Evolutionary conservation across 1,140 invertebrate genomes (phyloP), one percentile per base, ranked within the genome.

Genomic region (Vanessa atalanta): DNA sequence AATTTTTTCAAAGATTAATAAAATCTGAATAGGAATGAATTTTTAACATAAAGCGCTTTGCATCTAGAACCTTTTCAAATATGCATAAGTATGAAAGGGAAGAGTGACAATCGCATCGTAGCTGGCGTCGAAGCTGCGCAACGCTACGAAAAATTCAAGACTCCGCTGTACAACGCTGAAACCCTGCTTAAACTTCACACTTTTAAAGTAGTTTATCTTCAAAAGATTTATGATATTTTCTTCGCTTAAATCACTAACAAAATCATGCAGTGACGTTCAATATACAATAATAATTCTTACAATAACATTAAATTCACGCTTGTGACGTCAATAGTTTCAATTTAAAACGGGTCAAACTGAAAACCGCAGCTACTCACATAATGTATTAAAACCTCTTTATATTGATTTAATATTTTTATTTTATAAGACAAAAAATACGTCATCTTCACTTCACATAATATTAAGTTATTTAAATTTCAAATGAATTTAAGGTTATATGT

Each of bases 181-280:
- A 76, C 61, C n/a, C 71, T 65, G 70, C 76, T 78, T 69, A 77
- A 83, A 79, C 66, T 79, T 70, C 48, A n/a, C 67, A 72, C 77
- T 77, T 76, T 57, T 65, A 70, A 72, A 76, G 65, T 71, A 78
- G 72, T 79, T 83, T 82, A 77, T 79, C 78, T 83, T 80, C 51
- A 47, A 70, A 75, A 67, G 77, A 80, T 83, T 83, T 82, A 80
- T 80, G 76, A 70, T 63, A 76, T 80, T 83, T 83, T 79, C 76
- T 73, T 71, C 65, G 51, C 65, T 61, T 61, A 37, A 61, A 7
- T 31, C 26, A 26, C 31, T 26, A 43, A 37, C 57, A 61, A 23
- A 15, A 61, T 61, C 16, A 23, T 26, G 20, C 23, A 53, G n/a
- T 16, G 37, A 43, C 6, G 37, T 43, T 43, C 37, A 43, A 43